These are phyloP conservation scores for Thermophis baileyi DNA, from an alignment of 2,113 vertebrate genomes.

Conservation along the genomic window DNA sequence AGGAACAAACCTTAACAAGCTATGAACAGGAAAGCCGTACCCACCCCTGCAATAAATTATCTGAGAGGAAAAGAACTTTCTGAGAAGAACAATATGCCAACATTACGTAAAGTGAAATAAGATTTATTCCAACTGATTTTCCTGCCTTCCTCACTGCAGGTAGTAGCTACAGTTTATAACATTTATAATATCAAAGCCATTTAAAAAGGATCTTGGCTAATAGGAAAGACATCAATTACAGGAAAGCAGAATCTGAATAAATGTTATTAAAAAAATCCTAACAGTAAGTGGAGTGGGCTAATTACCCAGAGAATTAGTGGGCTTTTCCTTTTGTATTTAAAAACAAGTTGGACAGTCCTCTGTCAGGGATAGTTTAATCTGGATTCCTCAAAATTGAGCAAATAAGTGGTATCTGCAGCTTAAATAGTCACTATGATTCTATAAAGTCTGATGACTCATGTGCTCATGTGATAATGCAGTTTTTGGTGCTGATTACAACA, in stretches of 20 bases:
- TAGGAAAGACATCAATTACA: not conserved
- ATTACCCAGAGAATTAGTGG: not conserved
- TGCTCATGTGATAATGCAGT: not conserved
- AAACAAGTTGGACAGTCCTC: not conserved
- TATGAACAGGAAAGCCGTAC: not conserved
- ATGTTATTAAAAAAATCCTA: not conserved
- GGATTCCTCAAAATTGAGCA: not conserved
- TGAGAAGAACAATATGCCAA: conserved; percentile 7
- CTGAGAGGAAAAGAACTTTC: not conserved
- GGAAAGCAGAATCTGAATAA: not conserved
- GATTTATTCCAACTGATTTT: conserved; percentile 10
- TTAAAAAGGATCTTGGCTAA: not conserved
- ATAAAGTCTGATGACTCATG: not conserved
- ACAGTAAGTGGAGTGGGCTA: not conserved
- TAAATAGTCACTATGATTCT: not conserved
- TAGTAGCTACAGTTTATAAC: not conserved
- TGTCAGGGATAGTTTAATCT: not conserved
- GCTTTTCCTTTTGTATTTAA: not conserved
- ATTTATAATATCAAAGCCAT: not conserved
- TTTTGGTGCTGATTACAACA: not conserved
- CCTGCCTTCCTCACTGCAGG: not conserved
- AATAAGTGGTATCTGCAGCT: not conserved
- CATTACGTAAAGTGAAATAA: not conserved
- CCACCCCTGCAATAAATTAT: conserved; percentile 9
- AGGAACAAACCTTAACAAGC: not conserved